phyloP scores from a whole-genome alignment of 1,140 invertebrate genomes.

The Paracyclopina nana region DNA sequence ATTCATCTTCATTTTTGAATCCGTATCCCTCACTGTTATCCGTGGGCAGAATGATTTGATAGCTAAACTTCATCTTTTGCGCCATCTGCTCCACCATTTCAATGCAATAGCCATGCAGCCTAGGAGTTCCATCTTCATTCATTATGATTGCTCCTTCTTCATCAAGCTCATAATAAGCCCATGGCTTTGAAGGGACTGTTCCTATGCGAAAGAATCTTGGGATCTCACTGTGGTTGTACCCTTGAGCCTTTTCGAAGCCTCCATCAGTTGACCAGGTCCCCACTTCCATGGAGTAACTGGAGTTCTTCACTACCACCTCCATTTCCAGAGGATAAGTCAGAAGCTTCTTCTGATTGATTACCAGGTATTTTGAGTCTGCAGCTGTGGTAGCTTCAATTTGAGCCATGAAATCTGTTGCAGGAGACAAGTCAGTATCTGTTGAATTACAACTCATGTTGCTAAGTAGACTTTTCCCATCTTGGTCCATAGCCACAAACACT shows the following conservation, averaged over 20 bases:
- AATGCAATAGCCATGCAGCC: slow-evolving; percentile 75
- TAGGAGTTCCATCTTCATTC: background rate
- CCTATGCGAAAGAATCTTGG: slow-evolving; percentile 1
- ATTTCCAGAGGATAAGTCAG: background rate
- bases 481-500: background rate
- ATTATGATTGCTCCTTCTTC: background rate
- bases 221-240: background rate
- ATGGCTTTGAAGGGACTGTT: background rate
- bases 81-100: slow-evolving; percentile 57
- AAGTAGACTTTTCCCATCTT: background rate
- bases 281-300: background rate
- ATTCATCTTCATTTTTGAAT: too few species aligned
- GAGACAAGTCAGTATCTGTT: background rate
- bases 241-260: background rate
- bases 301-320: background rate
- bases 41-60: slow-evolving; percentile 49
- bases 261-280: background rate
- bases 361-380: background rate
- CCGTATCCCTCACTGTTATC: slow-evolving; percentile 25
- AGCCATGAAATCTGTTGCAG: background rate
- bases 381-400: background rate
- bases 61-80: slow-evolving; percentile 63
- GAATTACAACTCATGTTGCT: background rate
- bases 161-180: background rate
- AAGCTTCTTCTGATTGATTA: background rate